phyloP scores from a whole-genome alignment of 1,140 invertebrate species.

The Tetramorium parvispinum region DNA sequence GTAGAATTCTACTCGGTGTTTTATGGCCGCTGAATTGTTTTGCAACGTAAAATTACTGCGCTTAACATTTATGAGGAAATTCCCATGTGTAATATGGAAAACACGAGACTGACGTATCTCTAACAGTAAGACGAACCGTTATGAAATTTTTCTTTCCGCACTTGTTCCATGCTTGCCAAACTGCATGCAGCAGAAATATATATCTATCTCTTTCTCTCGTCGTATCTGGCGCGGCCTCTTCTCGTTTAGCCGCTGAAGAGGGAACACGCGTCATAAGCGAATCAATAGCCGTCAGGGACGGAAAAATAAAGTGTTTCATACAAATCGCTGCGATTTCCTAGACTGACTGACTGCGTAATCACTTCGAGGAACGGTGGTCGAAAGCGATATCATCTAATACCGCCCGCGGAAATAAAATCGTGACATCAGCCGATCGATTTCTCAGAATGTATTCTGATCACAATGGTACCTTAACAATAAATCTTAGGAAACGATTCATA shows the following conservation, averaged over 20 bases:
- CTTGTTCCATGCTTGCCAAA: neutral
- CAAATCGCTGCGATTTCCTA: constrained; percentile 18
- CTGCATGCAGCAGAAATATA: neutral
- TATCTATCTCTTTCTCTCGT: neutral
- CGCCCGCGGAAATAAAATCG: constrained; percentile 54
- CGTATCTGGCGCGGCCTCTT: neutral
- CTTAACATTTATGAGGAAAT: neutral
- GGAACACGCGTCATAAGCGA: neutral
- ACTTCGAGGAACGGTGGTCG: constrained; percentile 32
- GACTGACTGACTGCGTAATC: constrained; percentile 12
- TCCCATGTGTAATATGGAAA: neutral
- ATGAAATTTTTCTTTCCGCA: neutral
- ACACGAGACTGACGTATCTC: neutral
- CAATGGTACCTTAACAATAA: constrained; percentile 57
- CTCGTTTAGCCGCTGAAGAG: neutral
- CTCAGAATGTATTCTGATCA: constrained; percentile 54
- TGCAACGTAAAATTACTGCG: neutral
- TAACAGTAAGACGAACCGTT: neutral
- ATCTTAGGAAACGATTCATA: constrained; percentile 43
- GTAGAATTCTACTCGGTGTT: neutral
- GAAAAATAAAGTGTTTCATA: constrained; percentile 37
- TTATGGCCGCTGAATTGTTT: neutral
- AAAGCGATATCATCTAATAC: constrained; percentile 42
- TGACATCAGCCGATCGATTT: constrained; percentile 50
- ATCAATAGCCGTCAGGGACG: neutral